A percentile compares a stretch with the other conserved stretches of the same genome.
phyloP scores from a whole-genome alignment of 2,113 vertebrate species.

The Lophius piscatorius region DNA sequence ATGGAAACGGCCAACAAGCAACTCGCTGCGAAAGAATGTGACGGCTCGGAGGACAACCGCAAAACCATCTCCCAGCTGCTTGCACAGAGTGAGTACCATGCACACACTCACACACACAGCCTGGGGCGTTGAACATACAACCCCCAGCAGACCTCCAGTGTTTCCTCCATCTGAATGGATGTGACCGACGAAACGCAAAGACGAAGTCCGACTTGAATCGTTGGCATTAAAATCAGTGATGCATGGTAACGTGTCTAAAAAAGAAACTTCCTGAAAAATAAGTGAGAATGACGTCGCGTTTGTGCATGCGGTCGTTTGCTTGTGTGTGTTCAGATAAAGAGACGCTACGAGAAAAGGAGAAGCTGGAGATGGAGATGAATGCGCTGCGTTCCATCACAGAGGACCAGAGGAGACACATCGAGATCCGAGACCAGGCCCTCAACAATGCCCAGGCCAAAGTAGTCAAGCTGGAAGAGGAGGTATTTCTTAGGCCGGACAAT shows the following conservation, averaged over 20 bases:
- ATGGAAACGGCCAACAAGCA: constrained; percentile 98
- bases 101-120: constrained; percentile 3
- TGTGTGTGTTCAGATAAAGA: constrained; percentile 87
- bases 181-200: neutral
- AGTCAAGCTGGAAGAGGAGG: constrained; percentile 98
- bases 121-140: neutral
- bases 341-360: constrained; percentile 92
- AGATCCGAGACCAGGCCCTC: constrained; percentile 96
- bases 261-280: no score
- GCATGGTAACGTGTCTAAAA: no score
- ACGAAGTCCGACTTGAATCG: neutral
- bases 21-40: constrained; percentile 93
- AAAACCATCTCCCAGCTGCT: constrained; percentile 98
- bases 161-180: neutral
- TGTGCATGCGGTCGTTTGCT: neutral
- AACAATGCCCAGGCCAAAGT: constrained; percentile 98
- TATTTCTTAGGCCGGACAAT: no score
- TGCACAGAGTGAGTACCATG: constrained; percentile 88
- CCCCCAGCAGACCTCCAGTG: neutral
- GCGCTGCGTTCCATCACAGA: constrained; percentile 91
- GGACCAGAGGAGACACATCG: constrained; percentile 96
- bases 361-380: constrained; percentile 92
- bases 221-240: no score
- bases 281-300: neutral
- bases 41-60: constrained; percentile 94